These are phyloP conservation scores for Nothocercus nigrocapillus DNA, from an alignment of 2,113 vertebrate species.

Conservation along the genomic window DNA sequence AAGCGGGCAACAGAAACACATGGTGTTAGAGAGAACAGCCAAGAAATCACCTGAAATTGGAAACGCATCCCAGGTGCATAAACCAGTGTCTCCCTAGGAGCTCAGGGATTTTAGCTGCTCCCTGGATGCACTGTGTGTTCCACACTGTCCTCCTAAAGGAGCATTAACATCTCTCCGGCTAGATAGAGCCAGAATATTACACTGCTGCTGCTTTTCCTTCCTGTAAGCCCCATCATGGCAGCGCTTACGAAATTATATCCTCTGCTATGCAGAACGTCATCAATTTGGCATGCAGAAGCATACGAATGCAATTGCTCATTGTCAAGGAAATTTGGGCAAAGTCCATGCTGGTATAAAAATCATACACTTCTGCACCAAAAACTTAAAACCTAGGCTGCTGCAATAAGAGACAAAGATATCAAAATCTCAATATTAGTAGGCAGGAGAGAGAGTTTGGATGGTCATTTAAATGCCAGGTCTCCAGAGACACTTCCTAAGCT, in stretches of 20 bases:
- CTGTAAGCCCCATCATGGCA: neutral
- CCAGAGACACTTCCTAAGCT: conserved; percentile 55
- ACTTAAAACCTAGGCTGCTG: neutral
- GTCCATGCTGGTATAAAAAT: conserved; percentile 5
- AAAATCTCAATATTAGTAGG: neutral
- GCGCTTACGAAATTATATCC: neutral
- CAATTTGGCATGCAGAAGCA: neutral
- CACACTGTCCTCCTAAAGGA: neutral
- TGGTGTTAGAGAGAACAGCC: neutral
- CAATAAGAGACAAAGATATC: neutral
- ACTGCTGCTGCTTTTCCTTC: neutral
- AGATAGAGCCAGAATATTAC: neutral
- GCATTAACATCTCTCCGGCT: neutral
- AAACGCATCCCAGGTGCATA: neutral
- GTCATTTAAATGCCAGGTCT: neutral
- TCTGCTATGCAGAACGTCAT: neutral
- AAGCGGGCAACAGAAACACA: neutral
- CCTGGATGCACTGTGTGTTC: neutral
- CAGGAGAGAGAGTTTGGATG: neutral
- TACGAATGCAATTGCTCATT: neutral
- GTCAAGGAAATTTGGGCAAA: conserved; percentile 16
- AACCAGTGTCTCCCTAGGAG: neutral
- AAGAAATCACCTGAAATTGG: neutral
- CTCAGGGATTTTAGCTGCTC: neutral
- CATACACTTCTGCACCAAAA: neutral